Evolutionary conservation across 2,113 vertebrate genomes (phyloP), one percentile per base, ranked within the genome.

Genomic region (Oophaga pumilio): DNA sequence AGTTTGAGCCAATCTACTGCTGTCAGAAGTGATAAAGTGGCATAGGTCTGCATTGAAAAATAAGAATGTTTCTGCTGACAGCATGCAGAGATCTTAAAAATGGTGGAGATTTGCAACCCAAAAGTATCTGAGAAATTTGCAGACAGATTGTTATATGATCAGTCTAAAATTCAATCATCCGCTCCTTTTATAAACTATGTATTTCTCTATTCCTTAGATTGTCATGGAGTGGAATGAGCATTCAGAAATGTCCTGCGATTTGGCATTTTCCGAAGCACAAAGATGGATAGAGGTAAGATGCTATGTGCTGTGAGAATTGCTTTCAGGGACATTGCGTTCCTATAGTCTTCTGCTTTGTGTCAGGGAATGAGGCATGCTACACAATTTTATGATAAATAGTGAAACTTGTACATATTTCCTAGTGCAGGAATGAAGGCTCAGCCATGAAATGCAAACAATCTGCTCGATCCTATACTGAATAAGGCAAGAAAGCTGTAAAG

Each of bases 241-340:
- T 89, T 91, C 92, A 0, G 92, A 94, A 15, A 89, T 94, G 86
- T 93, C 94, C 89, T 94, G 92, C 79, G 94, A 92, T 0, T 88
- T 90, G 8, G 97, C 96, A 6, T 97, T 95, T 89, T 90, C 89
- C 4, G 97, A 97, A 91, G 96, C 96, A 28, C 96, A 91, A 92
- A 92, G 96, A 84, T 98, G 97, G 97, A 92, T 99, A 15, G 97
- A 98, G 96, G 97, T 98, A 93, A 96, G 96, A 24, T 3, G 8
- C 20, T 5, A 49, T 8, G 0, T 12, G 6, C 52, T 17, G 15
- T 78, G 24, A 59, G 6, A 8, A 7, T 33, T 10, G 43, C 76
- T 9, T 59, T 17, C n/a, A 52, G 18, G 8, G 24, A 17, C 76
- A 59, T 79, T 15, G 56, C 24, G 24, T 79, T 53, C 6, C 59